Percentiles rank a stretch among this genome's conserved stretches.
Conservation (phyloP, 1,140 invertebrate genomes). For the Drosophila truncata region DNA sequence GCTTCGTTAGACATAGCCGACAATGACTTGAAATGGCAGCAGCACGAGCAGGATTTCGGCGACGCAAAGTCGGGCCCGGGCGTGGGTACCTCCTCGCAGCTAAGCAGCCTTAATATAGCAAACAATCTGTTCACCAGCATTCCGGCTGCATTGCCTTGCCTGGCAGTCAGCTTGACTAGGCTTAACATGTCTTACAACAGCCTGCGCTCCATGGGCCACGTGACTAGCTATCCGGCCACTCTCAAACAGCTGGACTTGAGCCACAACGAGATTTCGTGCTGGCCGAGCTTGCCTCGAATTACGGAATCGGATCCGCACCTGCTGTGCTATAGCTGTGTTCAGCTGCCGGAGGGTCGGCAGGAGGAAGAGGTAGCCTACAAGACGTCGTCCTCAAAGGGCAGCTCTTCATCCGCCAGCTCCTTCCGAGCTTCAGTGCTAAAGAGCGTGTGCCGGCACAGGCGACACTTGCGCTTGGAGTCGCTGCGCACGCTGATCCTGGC, state of each 20-base stretch:
- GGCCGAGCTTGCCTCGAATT: constrained; percentile 93
- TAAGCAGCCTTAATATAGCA: constrained; percentile 93
- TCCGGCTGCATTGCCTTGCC: constrained; percentile 94
- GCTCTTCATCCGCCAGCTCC: constrained; percentile 77
- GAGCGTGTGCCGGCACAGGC: constrained; percentile 92
- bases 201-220: constrained; percentile 93
- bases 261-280: constrained; percentile 95
- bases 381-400: constrained; percentile 43
- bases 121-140: constrained; percentile 96
- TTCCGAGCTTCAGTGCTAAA: constrained; percentile 91
- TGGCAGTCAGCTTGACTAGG: constrained; percentile 93
- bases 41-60: constrained; percentile 49
- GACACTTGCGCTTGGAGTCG: constrained; percentile 89
- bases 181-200: constrained; percentile 97
- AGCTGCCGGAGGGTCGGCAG: constrained; percentile 83
- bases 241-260: constrained; percentile 97
- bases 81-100: constrained; percentile 86
- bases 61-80: constrained; percentile 68
- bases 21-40: constrained; percentile 87
- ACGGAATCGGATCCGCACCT: constrained; percentile 88
- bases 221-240: constrained; percentile 94
- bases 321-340: constrained; percentile 87
- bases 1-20: constrained; percentile 90
- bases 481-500: constrained; percentile 89
- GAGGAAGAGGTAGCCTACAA: constrained; percentile 86